phyloP scores from a whole-genome alignment of 2,888 invertebrate species.

The Campoletis raptor region DNA sequence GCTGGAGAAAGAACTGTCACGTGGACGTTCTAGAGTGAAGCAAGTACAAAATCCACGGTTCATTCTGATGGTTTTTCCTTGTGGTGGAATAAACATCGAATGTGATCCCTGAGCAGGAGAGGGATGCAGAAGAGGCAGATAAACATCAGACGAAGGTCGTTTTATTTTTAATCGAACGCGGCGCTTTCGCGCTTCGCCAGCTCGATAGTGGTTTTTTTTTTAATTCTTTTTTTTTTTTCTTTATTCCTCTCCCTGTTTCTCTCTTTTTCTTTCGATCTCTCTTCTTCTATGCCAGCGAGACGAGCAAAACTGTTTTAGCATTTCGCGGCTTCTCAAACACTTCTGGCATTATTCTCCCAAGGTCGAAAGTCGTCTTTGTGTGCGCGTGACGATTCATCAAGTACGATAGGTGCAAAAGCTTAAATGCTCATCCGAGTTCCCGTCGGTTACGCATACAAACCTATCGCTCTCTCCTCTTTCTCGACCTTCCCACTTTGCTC shows the following conservation, averaged over 20 bases:
- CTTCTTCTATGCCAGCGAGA: slow-evolving; percentile 11
- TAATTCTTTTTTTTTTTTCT: slow-evolving; percentile 18
- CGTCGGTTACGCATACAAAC: slow-evolving; percentile 33
- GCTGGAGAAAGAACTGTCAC: not conserved
- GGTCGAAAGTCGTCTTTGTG: slow-evolving; percentile 55
- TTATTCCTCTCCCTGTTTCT: slow-evolving; percentile 25
- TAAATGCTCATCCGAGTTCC: slow-evolving; percentile 33
- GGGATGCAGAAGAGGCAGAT: slow-evolving; percentile 31
- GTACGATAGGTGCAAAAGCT: slow-evolving; percentile 48
- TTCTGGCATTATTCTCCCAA: slow-evolving; percentile 64
- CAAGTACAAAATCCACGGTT: slow-evolving; percentile 61
- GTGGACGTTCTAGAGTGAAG: not conserved
- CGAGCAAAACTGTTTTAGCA: slow-evolving; percentile 51
- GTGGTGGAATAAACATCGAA: slow-evolving; percentile 39
- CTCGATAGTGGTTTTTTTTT: slow-evolving; percentile 46
- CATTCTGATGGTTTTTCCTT: slow-evolving; percentile 60
- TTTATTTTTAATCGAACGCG: slow-evolving; percentile 73
- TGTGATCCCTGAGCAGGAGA: slow-evolving; percentile 20
- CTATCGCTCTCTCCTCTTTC: not conserved
- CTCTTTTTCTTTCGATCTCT: slow-evolving; percentile 40
- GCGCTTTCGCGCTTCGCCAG: slow-evolving; percentile 64
- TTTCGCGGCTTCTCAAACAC: slow-evolving; percentile 51
- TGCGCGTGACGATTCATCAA: slow-evolving; percentile 62
- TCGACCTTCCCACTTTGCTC: slow-evolving; percentile 63
- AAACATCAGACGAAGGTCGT: slow-evolving; percentile 70